Percentiles rank a stretch among this genome's conserved stretches.
phyloP scores from a whole-genome alignment of 2,797 vertebrate genomes.

The Etheostoma perlongum region DNA sequence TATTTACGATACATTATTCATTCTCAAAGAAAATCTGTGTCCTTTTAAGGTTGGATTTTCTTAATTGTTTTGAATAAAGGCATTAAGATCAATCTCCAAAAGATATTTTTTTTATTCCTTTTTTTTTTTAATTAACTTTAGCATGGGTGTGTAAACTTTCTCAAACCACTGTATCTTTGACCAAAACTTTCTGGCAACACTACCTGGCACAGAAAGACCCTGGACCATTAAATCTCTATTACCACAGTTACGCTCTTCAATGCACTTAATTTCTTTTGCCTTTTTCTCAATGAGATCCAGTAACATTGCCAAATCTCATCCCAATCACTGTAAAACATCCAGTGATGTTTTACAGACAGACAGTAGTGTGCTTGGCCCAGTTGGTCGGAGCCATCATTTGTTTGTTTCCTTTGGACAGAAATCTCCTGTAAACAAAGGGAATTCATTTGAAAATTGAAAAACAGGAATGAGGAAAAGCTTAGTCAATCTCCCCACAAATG shows the following conservation, averaged over 20 bases:
- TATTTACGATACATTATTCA: no score
- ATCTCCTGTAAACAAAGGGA: constrained; percentile 58
- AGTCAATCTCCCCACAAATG: constrained; percentile 66
- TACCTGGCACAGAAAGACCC: constrained; percentile 20
- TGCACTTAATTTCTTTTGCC: not conserved
- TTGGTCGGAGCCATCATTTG: constrained; percentile 44
- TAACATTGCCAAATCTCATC: constrained; percentile 26
- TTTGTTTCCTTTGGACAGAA: constrained; percentile 61
- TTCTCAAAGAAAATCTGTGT: no score
- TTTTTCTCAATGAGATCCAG: constrained; percentile 24
- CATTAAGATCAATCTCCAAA: no score
- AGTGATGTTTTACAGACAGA: constrained; percentile 45
- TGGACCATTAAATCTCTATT: constrained; percentile 26
- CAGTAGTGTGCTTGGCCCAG: constrained; percentile 33
- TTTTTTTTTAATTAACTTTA: no score
- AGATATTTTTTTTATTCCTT: no score
- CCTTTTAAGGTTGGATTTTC: not conserved
- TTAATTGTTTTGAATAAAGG: no score
- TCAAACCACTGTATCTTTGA: constrained; percentile 4
- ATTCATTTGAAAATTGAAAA: constrained; percentile 78
- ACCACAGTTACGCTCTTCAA: constrained; percentile 7
- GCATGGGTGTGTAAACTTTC: no score
- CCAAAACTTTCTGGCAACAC: constrained; percentile 29
- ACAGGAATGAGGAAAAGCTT: constrained; percentile 45
- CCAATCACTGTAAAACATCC: constrained; percentile 40